Percentiles rank a stretch among this genome's conserved stretches.
Evolutionary conservation across 2,888 invertebrate genomes (phyloP).

Genomic region (Proisotoma minuta): DNA sequence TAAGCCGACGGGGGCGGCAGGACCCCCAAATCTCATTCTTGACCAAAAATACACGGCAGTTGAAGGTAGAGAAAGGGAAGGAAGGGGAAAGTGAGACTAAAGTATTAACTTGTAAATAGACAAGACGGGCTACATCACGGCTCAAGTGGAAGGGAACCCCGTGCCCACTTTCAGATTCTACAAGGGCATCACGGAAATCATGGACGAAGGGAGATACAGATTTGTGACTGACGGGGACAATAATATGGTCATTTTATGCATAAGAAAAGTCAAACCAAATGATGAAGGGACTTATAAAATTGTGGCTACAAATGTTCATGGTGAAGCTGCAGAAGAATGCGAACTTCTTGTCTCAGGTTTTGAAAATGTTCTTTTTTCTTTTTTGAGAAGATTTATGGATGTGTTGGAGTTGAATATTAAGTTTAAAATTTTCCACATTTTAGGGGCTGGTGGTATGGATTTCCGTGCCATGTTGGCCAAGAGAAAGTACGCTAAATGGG

Average conservation of each 20-base stretch:
- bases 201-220: slow-evolving; percentile 92
- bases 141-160: slow-evolving; percentile 90
- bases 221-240: slow-evolving; percentile 90
- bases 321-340: slow-evolving; percentile 93
- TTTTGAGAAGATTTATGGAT: neutral
- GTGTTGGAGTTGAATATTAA: neutral
- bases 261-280: slow-evolving; percentile 91
- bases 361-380: slow-evolving; percentile 27
- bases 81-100: neutral
- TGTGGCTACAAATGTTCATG: slow-evolving; percentile 86
- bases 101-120: slow-evolving; percentile 63
- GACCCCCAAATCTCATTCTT: slow-evolving; percentile 85
- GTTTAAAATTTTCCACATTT: slow-evolving; percentile 18
- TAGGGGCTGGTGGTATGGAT: slow-evolving; percentile 95
- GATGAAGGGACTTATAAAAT: slow-evolving; percentile 96
- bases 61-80: slow-evolving; percentile 67
- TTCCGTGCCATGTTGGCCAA: slow-evolving; percentile 98
- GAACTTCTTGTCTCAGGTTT: slow-evolving; percentile 92
- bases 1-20: slow-evolving; percentile 70
- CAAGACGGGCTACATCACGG: slow-evolving; percentile 85
- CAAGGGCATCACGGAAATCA: slow-evolving; percentile 86
- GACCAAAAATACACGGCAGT: slow-evolving; percentile 78
- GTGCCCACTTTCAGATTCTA: slow-evolving; percentile 93
- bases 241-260: slow-evolving; percentile 86
- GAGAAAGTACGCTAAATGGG: slow-evolving; percentile 92